Percentiles rank a stretch among this genome's conserved stretches.
Evolutionary conservation across 1,140 invertebrate species (phyloP).

Genomic region (Trichogramma pretiosum): DNA sequence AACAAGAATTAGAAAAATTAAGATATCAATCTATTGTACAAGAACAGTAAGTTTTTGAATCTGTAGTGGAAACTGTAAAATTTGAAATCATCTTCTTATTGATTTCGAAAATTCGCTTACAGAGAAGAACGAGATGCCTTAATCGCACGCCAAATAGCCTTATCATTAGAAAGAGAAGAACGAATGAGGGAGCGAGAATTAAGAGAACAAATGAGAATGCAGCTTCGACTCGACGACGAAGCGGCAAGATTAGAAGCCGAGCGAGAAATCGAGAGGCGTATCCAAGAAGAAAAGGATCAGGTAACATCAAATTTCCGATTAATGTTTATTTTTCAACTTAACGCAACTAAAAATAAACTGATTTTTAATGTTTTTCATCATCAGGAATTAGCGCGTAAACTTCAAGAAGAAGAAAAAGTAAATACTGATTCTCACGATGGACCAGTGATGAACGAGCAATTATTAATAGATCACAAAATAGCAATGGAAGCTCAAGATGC

Average conservation of each 20-base stretch:
- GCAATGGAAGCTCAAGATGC: conserved; percentile 88
- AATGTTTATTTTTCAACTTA: neutral
- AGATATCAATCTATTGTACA: conserved; percentile 55
- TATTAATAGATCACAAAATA: conserved; percentile 61
- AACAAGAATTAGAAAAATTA: conserved; percentile 64
- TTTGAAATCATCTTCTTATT: neutral
- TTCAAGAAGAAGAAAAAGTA: conserved; percentile 58
- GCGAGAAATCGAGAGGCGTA: conserved; percentile 32
- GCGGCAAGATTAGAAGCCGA: conserved; percentile 38
- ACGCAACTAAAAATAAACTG: conserved; percentile 40
- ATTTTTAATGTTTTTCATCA: neutral
- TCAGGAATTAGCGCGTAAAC: conserved; percentile 56
- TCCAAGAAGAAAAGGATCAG: conserved; percentile 58
- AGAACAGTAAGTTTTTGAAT: conserved; percentile 50
- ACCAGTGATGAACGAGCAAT: conserved; percentile 48
- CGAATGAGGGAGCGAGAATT: conserved; percentile 45
- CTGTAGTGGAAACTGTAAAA: neutral
- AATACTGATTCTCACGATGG: conserved; percentile 45
- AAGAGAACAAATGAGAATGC: conserved; percentile 43
- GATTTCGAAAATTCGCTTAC: neutral
- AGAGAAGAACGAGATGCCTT: conserved; percentile 65
- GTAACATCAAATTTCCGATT: conserved; percentile 28
- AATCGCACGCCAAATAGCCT: conserved; percentile 56
- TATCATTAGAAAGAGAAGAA: conserved; percentile 56
- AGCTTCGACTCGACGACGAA: conserved; percentile 41